A percentile compares a stretch with the other conserved stretches of the same genome.
Evolutionary conservation across 2,113 vertebrate species (phyloP).

Genomic region (Myanophis thanlyinensis): DNA sequence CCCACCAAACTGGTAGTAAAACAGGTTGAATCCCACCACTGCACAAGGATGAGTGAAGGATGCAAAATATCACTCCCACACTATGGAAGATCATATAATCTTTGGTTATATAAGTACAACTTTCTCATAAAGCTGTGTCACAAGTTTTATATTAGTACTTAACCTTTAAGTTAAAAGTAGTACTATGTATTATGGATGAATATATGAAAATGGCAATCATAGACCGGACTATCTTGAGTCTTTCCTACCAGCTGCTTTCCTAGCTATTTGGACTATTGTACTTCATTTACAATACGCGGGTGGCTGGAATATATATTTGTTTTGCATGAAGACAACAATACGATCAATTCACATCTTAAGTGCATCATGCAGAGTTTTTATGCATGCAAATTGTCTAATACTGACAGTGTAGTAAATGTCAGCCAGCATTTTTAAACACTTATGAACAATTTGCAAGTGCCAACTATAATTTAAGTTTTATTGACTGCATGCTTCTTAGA

Average conservation of each 20-base stretch:
- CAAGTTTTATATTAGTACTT: slow-evolving; percentile 25
- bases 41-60: no score
- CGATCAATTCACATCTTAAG: slow-evolving; percentile 59
- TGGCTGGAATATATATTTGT: slow-evolving; percentile 58
- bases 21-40: no score
- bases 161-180: slow-evolving; percentile 37
- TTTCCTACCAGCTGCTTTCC: slow-evolving; percentile 21
- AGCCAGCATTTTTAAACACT: slow-evolving; percentile 57
- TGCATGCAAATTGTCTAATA: slow-evolving; percentile 65
- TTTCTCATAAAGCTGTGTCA: background rate
- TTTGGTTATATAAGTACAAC: background rate
- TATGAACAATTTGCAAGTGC: slow-evolving; percentile 65
- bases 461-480: slow-evolving; percentile 59
- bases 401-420: slow-evolving; percentile 66
- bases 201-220: background rate
- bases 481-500: slow-evolving; percentile 35
- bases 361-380: slow-evolving; percentile 61
- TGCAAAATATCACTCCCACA: no score
- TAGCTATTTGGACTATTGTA: slow-evolving; percentile 44
- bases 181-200: background rate
- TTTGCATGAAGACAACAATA: slow-evolving; percentile 46
- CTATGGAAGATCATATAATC: background rate
- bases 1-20: no score
- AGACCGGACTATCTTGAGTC: slow-evolving; percentile 9
- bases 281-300: slow-evolving; percentile 48